phyloP scores from a whole-genome alignment of 2,113 vertebrate species.

The Entomyzon cyanotis region DNA sequence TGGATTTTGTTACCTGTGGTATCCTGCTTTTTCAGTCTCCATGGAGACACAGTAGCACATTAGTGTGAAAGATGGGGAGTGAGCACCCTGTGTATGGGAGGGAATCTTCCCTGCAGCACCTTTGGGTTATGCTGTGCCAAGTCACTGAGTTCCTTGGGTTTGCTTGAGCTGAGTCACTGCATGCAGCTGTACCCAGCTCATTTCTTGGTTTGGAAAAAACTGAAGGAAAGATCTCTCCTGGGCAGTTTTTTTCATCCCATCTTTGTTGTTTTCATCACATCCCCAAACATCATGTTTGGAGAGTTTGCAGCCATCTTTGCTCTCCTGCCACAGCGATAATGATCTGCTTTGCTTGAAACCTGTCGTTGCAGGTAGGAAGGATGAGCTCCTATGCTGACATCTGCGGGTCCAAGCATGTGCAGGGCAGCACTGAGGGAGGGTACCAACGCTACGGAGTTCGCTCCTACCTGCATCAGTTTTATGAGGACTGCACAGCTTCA shows the following conservation, averaged over 20 bases:
- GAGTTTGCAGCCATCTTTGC: background rate
- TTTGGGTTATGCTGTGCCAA: background rate
- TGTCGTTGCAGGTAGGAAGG: constrained; percentile 83
- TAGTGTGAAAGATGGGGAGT: background rate
- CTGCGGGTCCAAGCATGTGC: constrained; percentile 82
- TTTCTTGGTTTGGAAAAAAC: background rate
- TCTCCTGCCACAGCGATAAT: fast-evolving
- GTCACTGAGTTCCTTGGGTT: background rate
- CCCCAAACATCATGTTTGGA: background rate
- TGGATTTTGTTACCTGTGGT: background rate
- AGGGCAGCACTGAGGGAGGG: constrained; percentile 70
- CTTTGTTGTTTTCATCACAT: background rate
- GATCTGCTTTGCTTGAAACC: background rate
- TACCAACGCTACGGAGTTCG: constrained; percentile 94
- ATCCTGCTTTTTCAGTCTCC: background rate
- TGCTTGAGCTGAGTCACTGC: background rate
- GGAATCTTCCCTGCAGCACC: background rate
- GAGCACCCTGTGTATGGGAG: fast-evolving
- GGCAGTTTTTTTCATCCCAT: background rate
- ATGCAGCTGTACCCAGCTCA: fast-evolving
- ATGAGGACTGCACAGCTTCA: constrained; percentile 97
- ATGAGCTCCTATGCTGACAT: constrained; percentile 91
- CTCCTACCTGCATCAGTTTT: constrained; percentile 98
- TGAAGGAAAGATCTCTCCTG: background rate
- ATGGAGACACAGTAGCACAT: background rate